Percentiles rank a stretch among this genome's conserved stretches.
Conservation (phyloP, 1,140 invertebrate genomes). For the Diprion similis region DNA sequence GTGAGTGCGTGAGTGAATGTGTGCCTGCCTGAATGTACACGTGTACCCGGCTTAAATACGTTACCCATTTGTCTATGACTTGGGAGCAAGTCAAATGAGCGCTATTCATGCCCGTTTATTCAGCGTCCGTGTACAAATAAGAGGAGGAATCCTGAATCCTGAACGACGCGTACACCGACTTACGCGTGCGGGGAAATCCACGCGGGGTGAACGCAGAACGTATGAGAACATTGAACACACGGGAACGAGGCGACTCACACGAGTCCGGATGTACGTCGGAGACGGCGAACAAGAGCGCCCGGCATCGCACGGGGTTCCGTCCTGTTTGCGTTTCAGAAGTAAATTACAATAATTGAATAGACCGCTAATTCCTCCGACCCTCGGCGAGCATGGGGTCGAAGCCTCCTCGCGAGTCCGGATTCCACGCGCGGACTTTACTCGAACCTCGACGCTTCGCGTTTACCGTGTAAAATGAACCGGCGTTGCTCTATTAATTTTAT, state of each 20-base stretch:
- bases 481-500: constrained; percentile 32
- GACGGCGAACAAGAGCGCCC: constrained; percentile 12
- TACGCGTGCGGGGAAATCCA: not conserved
- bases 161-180: not conserved
- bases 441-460: not conserved
- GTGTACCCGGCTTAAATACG: not conserved
- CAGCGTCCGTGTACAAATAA: constrained; percentile 24
- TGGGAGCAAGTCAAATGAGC: constrained; percentile 34
- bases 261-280: too few species aligned
- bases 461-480: constrained; percentile 25
- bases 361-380: constrained; percentile 51
- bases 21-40: not conserved
- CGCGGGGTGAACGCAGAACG: not conserved
- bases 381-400: constrained; percentile 13
- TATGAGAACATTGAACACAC: too few species aligned
- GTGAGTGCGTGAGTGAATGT: not conserved
- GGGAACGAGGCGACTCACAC: not conserved
- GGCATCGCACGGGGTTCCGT: not conserved
- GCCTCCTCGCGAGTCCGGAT: constrained; percentile 21
- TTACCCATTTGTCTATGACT: constrained; percentile 8
- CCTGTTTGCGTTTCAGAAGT: constrained; percentile 58
- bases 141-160: constrained; percentile 12
- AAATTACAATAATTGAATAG: constrained; percentile 63
- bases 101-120: constrained; percentile 31
- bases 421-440: constrained; percentile 25